phyloP scores from a whole-genome alignment of 64 coral and sea anemone genomes.

The Stichodactyla mertensii region DNA sequence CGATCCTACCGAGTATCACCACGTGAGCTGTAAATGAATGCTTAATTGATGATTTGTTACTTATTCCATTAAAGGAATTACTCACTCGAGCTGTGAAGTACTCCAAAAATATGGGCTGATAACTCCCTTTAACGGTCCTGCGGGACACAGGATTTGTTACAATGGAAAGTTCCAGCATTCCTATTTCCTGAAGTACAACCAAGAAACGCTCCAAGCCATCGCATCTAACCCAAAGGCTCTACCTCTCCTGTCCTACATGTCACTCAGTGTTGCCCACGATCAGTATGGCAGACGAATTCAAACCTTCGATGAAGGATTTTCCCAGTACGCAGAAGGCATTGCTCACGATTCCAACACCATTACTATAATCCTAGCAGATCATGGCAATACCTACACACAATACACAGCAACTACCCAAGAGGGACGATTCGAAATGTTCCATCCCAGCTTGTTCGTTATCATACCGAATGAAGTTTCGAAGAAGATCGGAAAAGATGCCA shows the following conservation, averaged over 20 bases:
- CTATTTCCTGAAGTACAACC: slow-evolving; percentile 32
- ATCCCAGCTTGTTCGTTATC: slow-evolving; percentile 50
- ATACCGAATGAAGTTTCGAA: slow-evolving; percentile 35
- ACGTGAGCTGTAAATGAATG: too few species aligned
- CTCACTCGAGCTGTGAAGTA: slow-evolving; percentile 54
- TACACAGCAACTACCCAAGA: slow-evolving; percentile 27
- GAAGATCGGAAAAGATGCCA: slow-evolving; percentile 16
- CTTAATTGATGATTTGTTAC: neutral
- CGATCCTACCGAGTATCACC: too few species aligned
- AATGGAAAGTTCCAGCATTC: slow-evolving; percentile 53
- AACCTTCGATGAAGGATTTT: slow-evolving; percentile 25
- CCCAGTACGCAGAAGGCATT: slow-evolving; percentile 5
- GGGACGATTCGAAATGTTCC: slow-evolving; percentile 65
- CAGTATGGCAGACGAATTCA: slow-evolving; percentile 12
- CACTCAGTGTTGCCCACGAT: slow-evolving; percentile 39
- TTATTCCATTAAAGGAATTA: slow-evolving; percentile 29
- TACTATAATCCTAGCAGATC: slow-evolving; percentile 44
- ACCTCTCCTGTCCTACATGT: slow-evolving; percentile 33
- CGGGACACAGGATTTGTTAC: slow-evolving; percentile 41
- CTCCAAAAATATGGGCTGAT: neutral
- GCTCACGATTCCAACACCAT: slow-evolving; percentile 17
- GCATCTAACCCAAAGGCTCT: neutral
- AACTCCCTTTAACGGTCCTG: slow-evolving; percentile 35
- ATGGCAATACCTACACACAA: slow-evolving; percentile 51
- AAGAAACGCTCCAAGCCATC: slow-evolving; percentile 20